Evolutionary conservation across 92 coral and sea anemone genomes (phyloP), one percentile per base, ranked within the genome.

Genomic region (Bergia sp.): DNA sequence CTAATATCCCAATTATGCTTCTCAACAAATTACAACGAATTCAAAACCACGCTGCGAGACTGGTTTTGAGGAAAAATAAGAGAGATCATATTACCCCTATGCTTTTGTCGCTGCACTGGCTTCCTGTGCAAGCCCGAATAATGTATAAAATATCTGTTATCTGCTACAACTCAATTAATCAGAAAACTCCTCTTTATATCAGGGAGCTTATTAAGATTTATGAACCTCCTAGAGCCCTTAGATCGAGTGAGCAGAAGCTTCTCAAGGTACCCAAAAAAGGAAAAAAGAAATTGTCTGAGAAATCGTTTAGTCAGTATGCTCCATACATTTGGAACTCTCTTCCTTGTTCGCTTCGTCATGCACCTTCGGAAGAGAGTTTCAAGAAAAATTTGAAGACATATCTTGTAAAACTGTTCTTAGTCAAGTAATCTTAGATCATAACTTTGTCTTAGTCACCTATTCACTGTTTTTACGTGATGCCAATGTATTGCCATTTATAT

Each of bases 71-170:
- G 76, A 72, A 72, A 72, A 72, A 21, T 72, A 72, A 72, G 38
- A 72, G 76, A 72, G 76, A 72, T 5, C 76, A 72, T 72, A 21
- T 72, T 21, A 72, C 76, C 11, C 76, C 76, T 72, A 5, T 72
- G 76, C 76, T 72, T 72, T 72, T 72, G 76, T 72, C 76, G 38
- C 38, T 72, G 76, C 76, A 72, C 76, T 72, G 76, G 76, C 76
- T 72, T 72, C 76, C 76, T 72, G 76, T 72, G 11, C 76, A 72
- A 21, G 76, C 76, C 76, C 76, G 76, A 72, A 72, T 72, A 5
- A 72, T 72, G 11, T 72, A 72, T 72, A 72, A 72, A 72, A 72
- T 72, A 72, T 72, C 76, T 72, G 76, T 72, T 72, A 6, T 72
- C 76, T 72, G 76, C 76, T 72, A 72, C 76, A 72, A 72, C 38